Evolutionary conservation across 2,888 invertebrate genomes (phyloP).

Genomic region (Drosophila dives): DNA sequence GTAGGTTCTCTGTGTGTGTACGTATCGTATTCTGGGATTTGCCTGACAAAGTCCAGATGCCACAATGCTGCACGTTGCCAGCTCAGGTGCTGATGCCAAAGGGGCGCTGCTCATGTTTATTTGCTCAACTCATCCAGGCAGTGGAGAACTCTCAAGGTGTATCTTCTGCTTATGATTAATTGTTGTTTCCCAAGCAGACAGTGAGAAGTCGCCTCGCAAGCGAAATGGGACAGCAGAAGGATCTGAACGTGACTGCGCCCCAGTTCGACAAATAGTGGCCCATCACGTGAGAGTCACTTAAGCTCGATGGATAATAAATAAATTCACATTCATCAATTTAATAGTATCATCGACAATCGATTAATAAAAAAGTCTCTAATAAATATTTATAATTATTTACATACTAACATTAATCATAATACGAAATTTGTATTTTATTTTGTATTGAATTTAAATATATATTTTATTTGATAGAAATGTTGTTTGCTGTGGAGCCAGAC

Average conservation of each 20-base stretch:
- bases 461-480: not conserved
- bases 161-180: conserved; percentile 63
- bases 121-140: conserved; percentile 35
- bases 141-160: conserved; percentile 40
- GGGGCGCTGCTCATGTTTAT: conserved; percentile 41
- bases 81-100: conserved; percentile 39
- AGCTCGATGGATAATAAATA: not conserved
- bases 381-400: not conserved
- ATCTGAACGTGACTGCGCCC: conserved; percentile 45
- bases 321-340: not conserved
- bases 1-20: not conserved
- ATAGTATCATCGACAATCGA: not conserved
- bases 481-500: not conserved
- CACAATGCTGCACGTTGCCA: conserved; percentile 15
- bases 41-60: conserved; percentile 34
- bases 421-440: not conserved
- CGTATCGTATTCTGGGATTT: conserved; percentile 41
- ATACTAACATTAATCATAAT: not conserved
- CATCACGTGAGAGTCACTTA: too few species aligned
- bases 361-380: not conserved
- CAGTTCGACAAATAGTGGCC: not conserved
- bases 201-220: conserved; percentile 34
- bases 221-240: conserved; percentile 19
- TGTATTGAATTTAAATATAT: too few species aligned
- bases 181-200: conserved; percentile 49